These are phyloP conservation scores for Bothrops jararaca DNA, from an alignment of 2,113 vertebrate species.

Conservation along the genomic window DNA sequence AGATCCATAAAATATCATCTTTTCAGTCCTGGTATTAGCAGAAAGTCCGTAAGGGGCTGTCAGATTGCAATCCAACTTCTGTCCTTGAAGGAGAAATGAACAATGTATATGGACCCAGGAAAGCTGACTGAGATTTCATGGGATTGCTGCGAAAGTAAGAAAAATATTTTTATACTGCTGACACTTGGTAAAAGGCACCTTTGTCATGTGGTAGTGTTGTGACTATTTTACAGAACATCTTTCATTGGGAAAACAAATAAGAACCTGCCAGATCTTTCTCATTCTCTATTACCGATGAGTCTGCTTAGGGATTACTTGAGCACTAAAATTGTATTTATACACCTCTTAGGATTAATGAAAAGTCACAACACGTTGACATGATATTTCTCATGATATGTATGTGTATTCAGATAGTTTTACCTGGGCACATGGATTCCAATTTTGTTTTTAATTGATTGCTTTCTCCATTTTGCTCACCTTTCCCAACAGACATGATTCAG, in stretches of 20 bases:
- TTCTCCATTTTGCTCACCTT: conserved; percentile 45
- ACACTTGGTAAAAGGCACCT: background rate
- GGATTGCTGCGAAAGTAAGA: background rate
- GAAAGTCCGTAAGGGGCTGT: background rate
- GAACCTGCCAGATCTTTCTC: background rate
- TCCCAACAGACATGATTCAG: conserved; percentile 1
- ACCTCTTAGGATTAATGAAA: background rate
- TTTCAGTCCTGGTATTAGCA: background rate
- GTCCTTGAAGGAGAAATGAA: background rate
- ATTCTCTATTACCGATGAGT: fast-evolving
- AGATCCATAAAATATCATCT: background rate
- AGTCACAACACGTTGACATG: conserved; percentile 16
- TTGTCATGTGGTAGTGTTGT: background rate
- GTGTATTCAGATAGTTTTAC: conserved; percentile 7
- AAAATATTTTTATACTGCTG: background rate
- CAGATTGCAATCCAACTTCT: background rate
- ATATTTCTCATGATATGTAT: background rate
- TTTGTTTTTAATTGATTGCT: conserved; percentile 46
- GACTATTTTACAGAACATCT: background rate
- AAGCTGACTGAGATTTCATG: background rate
- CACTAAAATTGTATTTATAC: background rate
- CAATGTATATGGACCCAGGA: background rate
- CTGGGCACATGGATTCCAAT: conserved; percentile 17
- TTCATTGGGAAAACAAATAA: background rate
- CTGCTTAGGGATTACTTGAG: fast-evolving